Evolutionary conservation across 2,797 vertebrate genomes (phyloP).

Genomic region (Scomberomorus guttatus): DNA sequence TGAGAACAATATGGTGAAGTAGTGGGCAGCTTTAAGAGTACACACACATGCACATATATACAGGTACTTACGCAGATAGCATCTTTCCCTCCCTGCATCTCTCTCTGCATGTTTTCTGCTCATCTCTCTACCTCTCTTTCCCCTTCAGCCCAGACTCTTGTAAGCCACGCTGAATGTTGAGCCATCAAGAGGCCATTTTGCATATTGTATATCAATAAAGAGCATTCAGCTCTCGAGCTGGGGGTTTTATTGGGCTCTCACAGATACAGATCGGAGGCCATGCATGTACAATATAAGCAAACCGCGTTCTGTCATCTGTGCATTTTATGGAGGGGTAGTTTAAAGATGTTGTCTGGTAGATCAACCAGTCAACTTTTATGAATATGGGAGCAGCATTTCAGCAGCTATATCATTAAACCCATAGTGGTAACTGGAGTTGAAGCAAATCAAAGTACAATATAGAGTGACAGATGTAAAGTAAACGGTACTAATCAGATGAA

Average conservation of each 20-base stretch:
- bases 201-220: slow-evolving; percentile 80
- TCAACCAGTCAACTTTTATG: slow-evolving; percentile 20
- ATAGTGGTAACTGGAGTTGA: neutral
- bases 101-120: slow-evolving; percentile 27
- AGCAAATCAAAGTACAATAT: slow-evolving; percentile 33
- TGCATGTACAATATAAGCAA: slow-evolving; percentile 11
- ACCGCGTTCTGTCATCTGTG: slow-evolving; percentile 19
- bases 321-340: slow-evolving; percentile 36
- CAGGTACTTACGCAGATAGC: slow-evolving; percentile 4
- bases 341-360: slow-evolving; percentile 16
- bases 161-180: slow-evolving; percentile 52
- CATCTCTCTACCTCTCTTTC: slow-evolving; percentile 9
- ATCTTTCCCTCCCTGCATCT: slow-evolving; percentile 15
- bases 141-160: slow-evolving; percentile 39
- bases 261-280: slow-evolving; percentile 9
- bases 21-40: neutral
- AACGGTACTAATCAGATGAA: slow-evolving; percentile 8
- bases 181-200: slow-evolving; percentile 76
- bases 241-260: slow-evolving; percentile 51
- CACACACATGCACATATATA: neutral
- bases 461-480: neutral
- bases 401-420: slow-evolving; percentile 9
- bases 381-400: slow-evolving; percentile 9
- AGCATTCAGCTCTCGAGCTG: slow-evolving; percentile 45
- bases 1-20: slow-evolving; percentile 17